A percentile compares a stretch with the other conserved stretches of the same genome.
These are phyloP conservation scores for Brachymystax lenok DNA, from an alignment of 2,797 vertebrate species.

Conservation along the genomic window DNA sequence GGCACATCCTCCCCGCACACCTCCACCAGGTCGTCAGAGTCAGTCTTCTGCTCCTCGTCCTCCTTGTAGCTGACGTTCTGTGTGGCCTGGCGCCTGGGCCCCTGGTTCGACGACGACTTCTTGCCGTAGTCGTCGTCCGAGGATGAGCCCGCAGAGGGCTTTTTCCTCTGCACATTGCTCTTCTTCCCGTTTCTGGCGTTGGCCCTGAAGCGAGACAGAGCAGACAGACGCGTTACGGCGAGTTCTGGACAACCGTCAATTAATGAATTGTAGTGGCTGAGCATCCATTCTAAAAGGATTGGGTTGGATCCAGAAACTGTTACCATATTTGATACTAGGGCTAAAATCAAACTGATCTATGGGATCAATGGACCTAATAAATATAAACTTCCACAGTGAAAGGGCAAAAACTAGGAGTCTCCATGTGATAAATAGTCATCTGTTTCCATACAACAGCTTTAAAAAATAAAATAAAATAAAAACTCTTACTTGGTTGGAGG, in stretches of 20 bases:
- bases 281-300: not conserved
- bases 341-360: too few species aligned
- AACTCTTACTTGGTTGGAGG: slow-evolving; percentile 86
- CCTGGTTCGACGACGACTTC: slow-evolving; percentile 67
- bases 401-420: not conserved
- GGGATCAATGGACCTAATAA: too few species aligned
- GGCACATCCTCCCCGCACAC: slow-evolving; percentile 96
- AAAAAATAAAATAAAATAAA: not conserved
- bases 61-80: slow-evolving; percentile 98
- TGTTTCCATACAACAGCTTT: not conserved
- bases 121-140: slow-evolving; percentile 90
- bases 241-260: not conserved
- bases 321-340: too few species aligned
- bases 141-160: slow-evolving; percentile 79
- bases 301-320: too few species aligned
- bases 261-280: not conserved
- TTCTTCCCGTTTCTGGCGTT: slow-evolving; percentile 91
- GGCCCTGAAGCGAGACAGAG: slow-evolving; percentile 60
- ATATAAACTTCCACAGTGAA: not conserved
- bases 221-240: not conserved
- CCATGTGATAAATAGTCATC: not conserved
- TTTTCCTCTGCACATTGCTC: slow-evolving; percentile 79
- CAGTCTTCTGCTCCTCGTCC: slow-evolving; percentile 96
- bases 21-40: slow-evolving; percentile 96
- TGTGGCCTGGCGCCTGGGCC: slow-evolving; percentile 92